Evolutionary conservation across 2,113 vertebrate genomes (phyloP).

Genomic region (Crotophaga sulcirostris): DNA sequence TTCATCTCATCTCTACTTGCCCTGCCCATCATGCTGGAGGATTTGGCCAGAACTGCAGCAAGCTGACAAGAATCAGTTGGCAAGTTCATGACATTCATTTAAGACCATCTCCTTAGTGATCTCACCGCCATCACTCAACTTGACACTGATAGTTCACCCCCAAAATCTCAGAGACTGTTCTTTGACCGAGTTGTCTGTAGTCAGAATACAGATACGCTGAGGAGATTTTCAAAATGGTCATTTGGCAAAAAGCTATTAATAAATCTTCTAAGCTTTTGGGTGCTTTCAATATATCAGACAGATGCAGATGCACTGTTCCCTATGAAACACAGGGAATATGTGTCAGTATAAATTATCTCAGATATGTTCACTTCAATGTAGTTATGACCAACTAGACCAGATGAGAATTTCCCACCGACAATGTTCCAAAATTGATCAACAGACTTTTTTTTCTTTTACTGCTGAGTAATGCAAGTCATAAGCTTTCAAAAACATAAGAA

Average conservation of each 20-base stretch:
- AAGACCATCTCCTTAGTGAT: background rate
- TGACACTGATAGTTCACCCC: background rate
- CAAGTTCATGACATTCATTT: constrained; percentile 61
- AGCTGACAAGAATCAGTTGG: background rate
- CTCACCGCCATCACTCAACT: background rate
- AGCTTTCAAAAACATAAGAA: background rate
- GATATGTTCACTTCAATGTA: background rate
- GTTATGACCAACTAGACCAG: background rate
- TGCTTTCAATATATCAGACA: background rate
- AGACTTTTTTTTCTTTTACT: background rate
- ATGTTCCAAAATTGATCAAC: background rate
- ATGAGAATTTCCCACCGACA: background rate
- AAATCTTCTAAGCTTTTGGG: background rate
- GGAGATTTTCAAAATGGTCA: background rate
- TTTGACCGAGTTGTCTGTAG: background rate
- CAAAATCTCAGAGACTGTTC: background rate
- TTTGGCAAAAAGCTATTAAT: background rate
- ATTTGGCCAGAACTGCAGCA: background rate
- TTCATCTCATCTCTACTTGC: background rate
- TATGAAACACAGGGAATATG: background rate
- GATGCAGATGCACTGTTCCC: background rate
- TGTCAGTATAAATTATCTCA: background rate
- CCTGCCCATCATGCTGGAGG: background rate
- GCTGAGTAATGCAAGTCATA: background rate
- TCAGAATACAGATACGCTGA: background rate